A percentile compares a stretch with the other conserved stretches of the same genome.
Evolutionary conservation across 2,888 invertebrate species (phyloP).

Genomic region (Amblyjoppa fuscipennis): DNA sequence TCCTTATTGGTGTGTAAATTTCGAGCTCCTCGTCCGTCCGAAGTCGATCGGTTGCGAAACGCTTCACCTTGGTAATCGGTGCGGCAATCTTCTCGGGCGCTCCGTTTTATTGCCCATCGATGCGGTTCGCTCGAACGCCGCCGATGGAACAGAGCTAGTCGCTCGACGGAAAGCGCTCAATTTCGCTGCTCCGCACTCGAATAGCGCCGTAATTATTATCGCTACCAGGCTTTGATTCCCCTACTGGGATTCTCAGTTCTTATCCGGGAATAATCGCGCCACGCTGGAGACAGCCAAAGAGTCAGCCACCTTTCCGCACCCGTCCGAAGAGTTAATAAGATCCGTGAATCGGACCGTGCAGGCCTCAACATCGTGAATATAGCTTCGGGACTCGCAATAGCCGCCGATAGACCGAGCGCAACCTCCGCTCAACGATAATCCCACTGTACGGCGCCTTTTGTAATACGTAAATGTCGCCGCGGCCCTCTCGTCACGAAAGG

Average conservation of each 20-base stretch:
- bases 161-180: background rate
- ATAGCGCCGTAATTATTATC: slow-evolving; percentile 18
- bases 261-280: slow-evolving; percentile 26
- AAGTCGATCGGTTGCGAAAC: slow-evolving; percentile 1
- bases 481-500: slow-evolving; percentile 56
- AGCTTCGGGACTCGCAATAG: background rate
- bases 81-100: slow-evolving; percentile 27
- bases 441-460: slow-evolving; percentile 48
- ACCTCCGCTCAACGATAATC: slow-evolving; percentile 20
- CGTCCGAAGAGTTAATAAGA: slow-evolving; percentile 28
- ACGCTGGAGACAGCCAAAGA: background rate
- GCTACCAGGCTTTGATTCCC: slow-evolving; percentile 19
- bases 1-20: background rate
- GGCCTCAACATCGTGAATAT: slow-evolving; percentile 9
- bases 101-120: slow-evolving; percentile 5
- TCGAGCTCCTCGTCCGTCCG: background rate
- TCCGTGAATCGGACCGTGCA: slow-evolving; percentile 1
- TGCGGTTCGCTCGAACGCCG: background rate
- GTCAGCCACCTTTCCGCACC: slow-evolving; percentile 39
- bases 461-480: slow-evolving; percentile 65
- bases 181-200: slow-evolving; percentile 13
- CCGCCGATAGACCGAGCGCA: background rate
- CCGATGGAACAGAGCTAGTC: background rate
- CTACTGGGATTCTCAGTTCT: background rate
- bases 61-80: slow-evolving; percentile 22